Conservation (phyloP, 2,113 vertebrate genomes). For the Pseudorhombus dupliciocellatus region DNA sequence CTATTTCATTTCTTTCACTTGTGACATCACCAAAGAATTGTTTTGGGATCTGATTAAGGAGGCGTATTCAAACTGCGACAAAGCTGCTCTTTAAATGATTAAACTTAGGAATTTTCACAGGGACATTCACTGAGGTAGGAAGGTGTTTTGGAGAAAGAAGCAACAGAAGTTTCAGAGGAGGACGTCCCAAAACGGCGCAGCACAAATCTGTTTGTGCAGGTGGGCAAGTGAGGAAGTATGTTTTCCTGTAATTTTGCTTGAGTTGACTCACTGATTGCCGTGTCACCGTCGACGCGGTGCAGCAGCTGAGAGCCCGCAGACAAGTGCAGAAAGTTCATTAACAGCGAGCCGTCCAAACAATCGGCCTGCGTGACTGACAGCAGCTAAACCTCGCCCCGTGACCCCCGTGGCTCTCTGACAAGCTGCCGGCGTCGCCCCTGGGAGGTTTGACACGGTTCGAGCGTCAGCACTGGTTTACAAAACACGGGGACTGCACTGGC, state of each 20-base stretch:
- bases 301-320: constrained; percentile 13
- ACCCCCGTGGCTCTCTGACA: constrained; percentile 47
- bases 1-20: not conserved
- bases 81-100: not conserved
- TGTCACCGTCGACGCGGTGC: no score
- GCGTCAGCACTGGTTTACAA: constrained; percentile 43
- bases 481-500: constrained; percentile 7
- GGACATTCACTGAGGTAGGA: not conserved
- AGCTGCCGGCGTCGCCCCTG: constrained; percentile 40
- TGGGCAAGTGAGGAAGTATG: not conserved
- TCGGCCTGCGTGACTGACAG: constrained; percentile 54
- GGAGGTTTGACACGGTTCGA: constrained; percentile 47
- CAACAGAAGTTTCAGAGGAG: not conserved
- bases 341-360: constrained; percentile 44
- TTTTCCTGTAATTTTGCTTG: not conserved
- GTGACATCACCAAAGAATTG: not conserved
- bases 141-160: not conserved
- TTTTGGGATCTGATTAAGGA: not conserved
- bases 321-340: constrained; percentile 38
- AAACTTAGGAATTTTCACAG: not conserved
- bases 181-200: not conserved
- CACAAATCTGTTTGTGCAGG: not conserved
- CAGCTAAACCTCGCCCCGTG: constrained; percentile 21
- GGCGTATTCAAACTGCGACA: not conserved
- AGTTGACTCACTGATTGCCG: not conserved